phyloP scores from a whole-genome alignment of 2,888 invertebrate species.

The Acleris laterana region DNA sequence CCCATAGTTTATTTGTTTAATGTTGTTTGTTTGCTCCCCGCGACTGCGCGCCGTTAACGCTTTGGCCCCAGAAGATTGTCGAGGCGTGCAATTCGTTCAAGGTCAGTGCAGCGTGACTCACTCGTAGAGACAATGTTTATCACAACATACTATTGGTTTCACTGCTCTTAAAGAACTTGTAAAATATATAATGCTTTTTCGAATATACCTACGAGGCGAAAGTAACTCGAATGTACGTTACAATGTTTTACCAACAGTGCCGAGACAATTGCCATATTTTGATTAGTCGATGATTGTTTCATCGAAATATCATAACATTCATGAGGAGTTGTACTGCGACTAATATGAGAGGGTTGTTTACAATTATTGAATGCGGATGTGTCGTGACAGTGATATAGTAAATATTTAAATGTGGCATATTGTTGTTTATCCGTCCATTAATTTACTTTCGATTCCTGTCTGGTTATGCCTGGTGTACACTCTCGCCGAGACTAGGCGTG shows the following conservation, averaged over 20 bases:
- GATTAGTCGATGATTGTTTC: conserved; percentile 5
- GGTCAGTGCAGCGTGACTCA: conserved; percentile 84
- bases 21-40: conserved; percentile 73
- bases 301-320: conserved; percentile 8
- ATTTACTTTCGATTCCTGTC: too few species aligned
- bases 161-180: background rate
- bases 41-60: conserved; percentile 69
- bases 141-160: conserved; percentile 41
- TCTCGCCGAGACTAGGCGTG: too few species aligned
- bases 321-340: background rate
- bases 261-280: conserved; percentile 15
- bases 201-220: background rate
- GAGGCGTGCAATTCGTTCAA: conserved; percentile 97
- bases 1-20: conserved; percentile 58
- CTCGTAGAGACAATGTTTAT: conserved; percentile 46
- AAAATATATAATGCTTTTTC: background rate
- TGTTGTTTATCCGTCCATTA: too few species aligned
- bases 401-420: background rate
- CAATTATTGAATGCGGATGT: background rate
- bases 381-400: background rate
- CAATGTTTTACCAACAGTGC: conserved; percentile 9
- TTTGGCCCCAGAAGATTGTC: conserved; percentile 92
- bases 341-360: background rate
- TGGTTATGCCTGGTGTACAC: too few species aligned
- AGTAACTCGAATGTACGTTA: conserved; percentile 8